These are phyloP conservation scores for Trachelus tabidus DNA, from an alignment of 2,888 invertebrate genomes.

Conservation along the genomic window DNA sequence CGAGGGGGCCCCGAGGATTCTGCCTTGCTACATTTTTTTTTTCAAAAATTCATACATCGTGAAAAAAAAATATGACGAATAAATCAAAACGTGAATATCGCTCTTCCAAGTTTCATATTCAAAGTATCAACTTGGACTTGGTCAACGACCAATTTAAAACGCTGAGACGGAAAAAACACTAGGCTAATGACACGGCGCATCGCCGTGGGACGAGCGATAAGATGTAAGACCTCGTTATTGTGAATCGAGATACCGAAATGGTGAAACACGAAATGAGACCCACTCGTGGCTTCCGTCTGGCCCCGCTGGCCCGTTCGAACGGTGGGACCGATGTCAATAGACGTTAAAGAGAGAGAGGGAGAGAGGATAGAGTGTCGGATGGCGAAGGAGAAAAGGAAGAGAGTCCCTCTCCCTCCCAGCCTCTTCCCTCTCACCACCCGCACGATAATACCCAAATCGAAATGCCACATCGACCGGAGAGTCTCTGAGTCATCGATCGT, in stretches of 20 bases:
- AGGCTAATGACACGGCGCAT: background rate
- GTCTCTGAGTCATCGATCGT: background rate
- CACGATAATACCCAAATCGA: background rate
- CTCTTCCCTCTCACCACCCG: no score
- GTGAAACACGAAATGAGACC: background rate
- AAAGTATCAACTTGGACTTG: background rate
- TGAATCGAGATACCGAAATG: background rate
- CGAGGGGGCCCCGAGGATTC: background rate
- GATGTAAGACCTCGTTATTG: background rate
- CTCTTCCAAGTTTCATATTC: background rate
- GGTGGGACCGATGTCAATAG: background rate
- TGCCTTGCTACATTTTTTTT: no score
- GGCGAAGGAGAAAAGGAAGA: background rate
- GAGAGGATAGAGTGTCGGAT: conserved; percentile 3
- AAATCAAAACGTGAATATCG: background rate
- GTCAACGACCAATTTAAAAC: background rate
- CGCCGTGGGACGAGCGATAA: background rate
- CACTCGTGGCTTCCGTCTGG: background rate
- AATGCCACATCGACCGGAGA: background rate
- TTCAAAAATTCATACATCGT: background rate
- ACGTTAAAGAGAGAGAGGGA: background rate
- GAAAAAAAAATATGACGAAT: background rate
- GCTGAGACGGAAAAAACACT: background rate
- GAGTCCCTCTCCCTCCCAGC: no score
- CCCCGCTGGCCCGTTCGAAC: background rate